Evolutionary conservation across 1,140 invertebrate species (phyloP).

Genomic region (Pseudomyrmex gracilis): DNA sequence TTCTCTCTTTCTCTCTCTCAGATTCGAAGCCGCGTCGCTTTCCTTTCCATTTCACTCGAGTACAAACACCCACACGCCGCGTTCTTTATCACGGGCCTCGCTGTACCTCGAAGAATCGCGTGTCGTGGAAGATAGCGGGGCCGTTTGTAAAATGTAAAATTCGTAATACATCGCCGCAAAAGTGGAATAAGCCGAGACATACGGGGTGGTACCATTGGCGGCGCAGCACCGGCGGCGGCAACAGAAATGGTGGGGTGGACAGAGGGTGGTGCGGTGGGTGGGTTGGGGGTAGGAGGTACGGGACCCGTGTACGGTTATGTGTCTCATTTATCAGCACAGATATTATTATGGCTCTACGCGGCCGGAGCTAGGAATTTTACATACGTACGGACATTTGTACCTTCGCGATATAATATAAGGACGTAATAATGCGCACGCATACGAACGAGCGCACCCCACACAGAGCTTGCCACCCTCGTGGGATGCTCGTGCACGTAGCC

Average conservation of each 20-base stretch:
- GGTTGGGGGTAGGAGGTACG: conserved; percentile 67
- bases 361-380: conserved; percentile 83
- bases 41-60: conserved; percentile 60
- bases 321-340: conserved; percentile 85
- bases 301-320: conserved; percentile 84
- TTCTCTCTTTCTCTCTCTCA: conserved; percentile 13
- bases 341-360: conserved; percentile 83
- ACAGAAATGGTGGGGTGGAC: conserved; percentile 63
- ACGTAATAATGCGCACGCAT: conserved; percentile 82
- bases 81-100: conserved; percentile 76
- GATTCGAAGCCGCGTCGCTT: conserved; percentile 55
- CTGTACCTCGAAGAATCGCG: conserved; percentile 81
- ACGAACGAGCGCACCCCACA: conserved; percentile 72
- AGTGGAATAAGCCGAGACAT: conserved; percentile 84
- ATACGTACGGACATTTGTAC: conserved; percentile 84
- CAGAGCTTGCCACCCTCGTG: conserved; percentile 54
- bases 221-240: conserved; percentile 42
- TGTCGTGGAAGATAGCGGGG: conserved; percentile 81
- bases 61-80: conserved; percentile 48
- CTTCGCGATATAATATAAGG: conserved; percentile 84
- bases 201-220: conserved; percentile 71
- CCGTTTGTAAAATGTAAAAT: conserved; percentile 85
- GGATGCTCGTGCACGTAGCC: conserved; percentile 22
- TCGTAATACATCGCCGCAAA: conserved; percentile 84
- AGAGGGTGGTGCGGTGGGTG: conserved; percentile 37